These are phyloP conservation scores for Atractosteus spatula DNA, from an alignment of 2,113 vertebrate genomes.

Conservation along the genomic window DNA sequence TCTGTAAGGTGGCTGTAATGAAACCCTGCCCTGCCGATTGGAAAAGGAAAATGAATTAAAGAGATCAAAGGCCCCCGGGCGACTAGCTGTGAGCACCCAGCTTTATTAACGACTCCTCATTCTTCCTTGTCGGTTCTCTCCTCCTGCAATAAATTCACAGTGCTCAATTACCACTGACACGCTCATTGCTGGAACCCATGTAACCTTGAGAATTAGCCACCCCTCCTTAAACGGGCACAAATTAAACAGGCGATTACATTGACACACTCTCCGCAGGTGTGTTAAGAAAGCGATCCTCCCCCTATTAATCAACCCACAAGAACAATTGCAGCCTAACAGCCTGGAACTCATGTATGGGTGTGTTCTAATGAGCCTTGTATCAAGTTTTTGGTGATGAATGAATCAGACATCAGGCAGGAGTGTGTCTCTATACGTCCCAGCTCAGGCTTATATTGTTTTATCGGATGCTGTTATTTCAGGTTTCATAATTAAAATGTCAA, in stretches of 20 bases:
- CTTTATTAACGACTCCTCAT: background rate
- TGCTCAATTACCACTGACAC: conserved; percentile 59
- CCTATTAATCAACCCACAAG: background rate
- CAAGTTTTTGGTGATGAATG: too few species aligned
- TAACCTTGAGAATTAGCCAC: conserved; percentile 39
- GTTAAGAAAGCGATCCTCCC: background rate
- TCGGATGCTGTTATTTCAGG: too few species aligned
- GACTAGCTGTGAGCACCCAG: background rate
- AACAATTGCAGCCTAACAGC: background rate
- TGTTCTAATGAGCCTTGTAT: too few species aligned
- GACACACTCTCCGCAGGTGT: too few species aligned
- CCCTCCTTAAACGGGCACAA: conserved; percentile 57
- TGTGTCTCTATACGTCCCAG: too few species aligned
- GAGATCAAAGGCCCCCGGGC: background rate
- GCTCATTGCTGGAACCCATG: conserved; percentile 54
- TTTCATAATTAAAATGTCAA: too few species aligned
- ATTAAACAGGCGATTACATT: conserved; percentile 59
- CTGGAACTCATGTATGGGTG: too few species aligned
- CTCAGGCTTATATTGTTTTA: too few species aligned
- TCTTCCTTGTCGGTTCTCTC: background rate
- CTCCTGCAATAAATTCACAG: conserved; percentile 52
- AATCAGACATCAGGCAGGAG: too few species aligned
- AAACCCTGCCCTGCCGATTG: background rate
- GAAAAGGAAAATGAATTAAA: background rate
- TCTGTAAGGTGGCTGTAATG: background rate